Percentiles rank a stretch among this genome's conserved stretches.
These are phyloP conservation scores for human (Homo sapiens) DNA, from an alignment of 2,113 vertebrate species.

Conservation along the genomic window GRCh38 chr2:37380001-37380500, in stretches of 20 bases:
- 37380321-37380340: too few species aligned
- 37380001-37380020: not conserved
- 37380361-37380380: too few species aligned
- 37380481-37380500: too few species aligned
- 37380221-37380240: not conserved
- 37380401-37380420: too few species aligned
- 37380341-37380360: too few species aligned
- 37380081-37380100: not conserved
- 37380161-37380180: not conserved
- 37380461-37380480: too few species aligned
- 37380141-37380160: not conserved
- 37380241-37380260: not conserved
- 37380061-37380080: not conserved
- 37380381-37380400: too few species aligned
- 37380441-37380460: too few species aligned
- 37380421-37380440: too few species aligned
- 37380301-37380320: too few species aligned
- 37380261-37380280: not conserved
- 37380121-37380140: not conserved
- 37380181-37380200: not conserved
- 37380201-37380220: not conserved
- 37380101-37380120: not conserved
- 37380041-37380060: not conserved
- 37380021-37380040: not conserved
- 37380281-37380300: too few species aligned